Percentiles rank a stretch among this genome's conserved stretches.
Conservation (phyloP, 2,113 vertebrate genomes). For the Pseudonaja textilis region DNA sequence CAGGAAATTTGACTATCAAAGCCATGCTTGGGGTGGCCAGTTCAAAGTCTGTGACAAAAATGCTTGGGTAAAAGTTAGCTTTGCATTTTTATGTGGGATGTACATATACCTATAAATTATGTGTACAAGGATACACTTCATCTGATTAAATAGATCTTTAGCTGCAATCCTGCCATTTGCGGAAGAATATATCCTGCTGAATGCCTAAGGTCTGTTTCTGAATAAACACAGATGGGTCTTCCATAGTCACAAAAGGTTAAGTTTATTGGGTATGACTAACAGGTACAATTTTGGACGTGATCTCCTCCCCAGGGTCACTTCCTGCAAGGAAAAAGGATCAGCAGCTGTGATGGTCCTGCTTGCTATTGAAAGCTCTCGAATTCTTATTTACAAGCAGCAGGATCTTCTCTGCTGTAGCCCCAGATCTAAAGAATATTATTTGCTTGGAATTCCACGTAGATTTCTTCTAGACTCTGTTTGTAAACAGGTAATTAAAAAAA, state of each 20-base stretch:
- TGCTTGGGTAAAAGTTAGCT: not conserved
- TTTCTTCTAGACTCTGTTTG: not conserved
- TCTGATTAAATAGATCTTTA: not conserved
- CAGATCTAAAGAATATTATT: not conserved
- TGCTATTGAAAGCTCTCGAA: not conserved
- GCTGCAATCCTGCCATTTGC: not conserved
- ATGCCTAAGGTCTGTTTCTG: not conserved
- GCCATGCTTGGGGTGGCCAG: not conserved
- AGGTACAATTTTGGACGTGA: not conserved
- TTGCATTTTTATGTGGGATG: not conserved
- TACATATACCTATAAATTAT: not conserved
- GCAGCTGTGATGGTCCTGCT: not conserved
- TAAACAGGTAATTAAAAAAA: not conserved
- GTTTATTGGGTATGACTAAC: not conserved
- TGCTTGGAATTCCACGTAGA: not conserved
- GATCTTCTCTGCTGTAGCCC: not conserved
- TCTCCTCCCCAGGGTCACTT: not conserved
- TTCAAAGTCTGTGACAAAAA: not conserved
- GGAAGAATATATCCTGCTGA: not conserved
- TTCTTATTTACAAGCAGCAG: not conserved
- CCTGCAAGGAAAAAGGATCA: not conserved
- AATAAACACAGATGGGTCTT: not conserved
- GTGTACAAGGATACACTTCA: not conserved
- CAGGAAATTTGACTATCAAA: not conserved
- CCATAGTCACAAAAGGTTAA: not conserved